Conservation (phyloP, 35 echinoderm and acorn worm species). For the Stichopus chloronotus region DNA sequence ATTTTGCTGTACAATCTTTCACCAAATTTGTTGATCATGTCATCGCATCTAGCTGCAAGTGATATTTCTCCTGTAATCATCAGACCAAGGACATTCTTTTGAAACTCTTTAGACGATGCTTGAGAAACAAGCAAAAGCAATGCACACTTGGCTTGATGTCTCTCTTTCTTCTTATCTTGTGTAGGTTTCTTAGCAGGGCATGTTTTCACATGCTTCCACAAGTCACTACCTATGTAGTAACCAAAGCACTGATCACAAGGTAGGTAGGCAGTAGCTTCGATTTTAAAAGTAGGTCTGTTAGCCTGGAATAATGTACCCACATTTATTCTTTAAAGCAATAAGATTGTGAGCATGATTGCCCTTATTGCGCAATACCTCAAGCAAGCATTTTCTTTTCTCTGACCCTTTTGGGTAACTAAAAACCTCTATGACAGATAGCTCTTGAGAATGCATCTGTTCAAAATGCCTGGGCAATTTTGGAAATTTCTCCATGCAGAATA, state of each 20-base stretch:
- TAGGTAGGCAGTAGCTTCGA: conserved; percentile 32
- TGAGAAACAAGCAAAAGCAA: conserved; percentile 60
- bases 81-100: conserved; percentile 38
- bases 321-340: conserved; percentile 45
- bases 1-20: conserved; percentile 30
- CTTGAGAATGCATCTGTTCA: conserved; percentile 42
- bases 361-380: conserved; percentile 61
- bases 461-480: conserved; percentile 74
- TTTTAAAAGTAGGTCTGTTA: conserved; percentile 56
- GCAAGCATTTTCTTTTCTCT: conserved; percentile 34
- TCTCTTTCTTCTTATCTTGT: conserved; percentile 32
- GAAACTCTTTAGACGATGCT: neutral
- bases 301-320: conserved; percentile 63
- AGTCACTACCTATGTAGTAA: conserved; percentile 56
- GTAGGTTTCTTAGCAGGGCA: conserved; percentile 7
- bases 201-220: conserved; percentile 67
- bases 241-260: conserved; percentile 68
- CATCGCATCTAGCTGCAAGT: conserved; percentile 55
- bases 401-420: conserved; percentile 39
- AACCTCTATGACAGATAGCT: conserved; percentile 44
- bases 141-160: conserved; percentile 42
- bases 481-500: conserved; percentile 43
- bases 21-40: conserved; percentile 68
- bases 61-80: conserved; percentile 59
- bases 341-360: conserved; percentile 80